Conservation (phyloP, 2,888 invertebrate species). For the Ernsta delagoae region DNA sequence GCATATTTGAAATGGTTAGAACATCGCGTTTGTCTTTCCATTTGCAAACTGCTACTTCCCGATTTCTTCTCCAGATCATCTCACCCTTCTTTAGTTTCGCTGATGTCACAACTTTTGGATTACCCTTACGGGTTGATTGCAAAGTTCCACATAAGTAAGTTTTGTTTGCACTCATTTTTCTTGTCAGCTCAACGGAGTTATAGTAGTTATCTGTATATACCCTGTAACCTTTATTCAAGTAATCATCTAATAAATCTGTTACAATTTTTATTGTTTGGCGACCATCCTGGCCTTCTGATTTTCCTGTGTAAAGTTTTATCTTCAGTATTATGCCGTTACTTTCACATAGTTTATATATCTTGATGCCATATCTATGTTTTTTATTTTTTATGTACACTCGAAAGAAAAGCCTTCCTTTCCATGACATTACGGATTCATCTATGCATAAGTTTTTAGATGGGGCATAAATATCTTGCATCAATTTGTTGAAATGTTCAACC, state of each 20-base stretch:
- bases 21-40: slow-evolving; percentile 37
- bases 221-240: slow-evolving; percentile 38
- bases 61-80: background rate
- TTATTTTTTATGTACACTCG: slow-evolving; percentile 12
- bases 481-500: slow-evolving; percentile 12
- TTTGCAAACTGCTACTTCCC: slow-evolving; percentile 5
- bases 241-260: slow-evolving; percentile 37
- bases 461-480: background rate
- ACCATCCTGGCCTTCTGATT: slow-evolving; percentile 35
- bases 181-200: slow-evolving; percentile 37
- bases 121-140: slow-evolving; percentile 2
- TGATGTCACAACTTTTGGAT: slow-evolving; percentile 7
- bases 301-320: slow-evolving; percentile 36
- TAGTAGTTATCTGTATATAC: slow-evolving; percentile 40
- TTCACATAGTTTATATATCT: slow-evolving; percentile 14
- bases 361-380: slow-evolving; percentile 23
- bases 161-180: slow-evolving; percentile 28
- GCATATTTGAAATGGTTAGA: slow-evolving; percentile 37
- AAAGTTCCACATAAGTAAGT: slow-evolving; percentile 27
- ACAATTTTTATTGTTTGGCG: slow-evolving; percentile 32
- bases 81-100: slow-evolving; percentile 11
- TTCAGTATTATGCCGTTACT: slow-evolving; percentile 32
- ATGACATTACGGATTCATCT: slow-evolving; percentile 3
- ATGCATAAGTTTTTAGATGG: background rate
- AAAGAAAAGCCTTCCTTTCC: slow-evolving; percentile 9